Evolutionary conservation across 2,797 vertebrate genomes (phyloP).

Genomic region (Oreortyx pictus): DNA sequence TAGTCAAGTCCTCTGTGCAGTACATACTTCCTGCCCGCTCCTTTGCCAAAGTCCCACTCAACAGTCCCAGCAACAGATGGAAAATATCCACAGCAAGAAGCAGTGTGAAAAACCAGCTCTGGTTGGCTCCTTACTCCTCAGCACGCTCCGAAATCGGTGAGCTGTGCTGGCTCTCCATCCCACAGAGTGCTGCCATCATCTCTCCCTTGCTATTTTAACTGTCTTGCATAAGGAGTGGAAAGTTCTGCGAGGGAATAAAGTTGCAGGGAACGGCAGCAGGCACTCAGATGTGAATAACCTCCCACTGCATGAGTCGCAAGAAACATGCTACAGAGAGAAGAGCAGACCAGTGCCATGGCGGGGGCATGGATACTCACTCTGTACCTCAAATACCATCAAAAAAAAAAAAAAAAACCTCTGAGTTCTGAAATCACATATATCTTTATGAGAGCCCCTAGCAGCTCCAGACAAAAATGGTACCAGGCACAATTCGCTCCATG

Average conservation of each 20-base stretch:
- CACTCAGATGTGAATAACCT: conserved; percentile 51
- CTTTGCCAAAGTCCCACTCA: conserved; percentile 53
- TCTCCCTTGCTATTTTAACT: conserved; percentile 44
- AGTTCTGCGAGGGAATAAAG: conserved; percentile 51
- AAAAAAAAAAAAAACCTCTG: not conserved
- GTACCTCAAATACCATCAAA: not conserved
- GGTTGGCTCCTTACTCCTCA: conserved; percentile 21
- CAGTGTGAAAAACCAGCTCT: not conserved
- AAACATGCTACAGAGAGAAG: not conserved
- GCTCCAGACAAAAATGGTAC: not conserved
- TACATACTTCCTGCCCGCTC: not conserved
- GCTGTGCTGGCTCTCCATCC: conserved; percentile 3
- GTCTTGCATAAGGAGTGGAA: conserved; percentile 50
- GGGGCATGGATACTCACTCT: not conserved
- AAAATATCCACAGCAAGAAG: conserved; percentile 47
- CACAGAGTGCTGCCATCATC: not conserved
- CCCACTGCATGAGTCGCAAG: conserved; percentile 6
- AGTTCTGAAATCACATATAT: not conserved
- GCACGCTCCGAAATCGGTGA: not conserved
- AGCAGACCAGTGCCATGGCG: not conserved
- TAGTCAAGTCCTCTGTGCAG: conserved; percentile 41
- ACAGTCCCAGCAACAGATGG: conserved; percentile 4
- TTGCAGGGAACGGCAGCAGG: not conserved
- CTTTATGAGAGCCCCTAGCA: not conserved
- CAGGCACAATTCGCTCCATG: not conserved